Conservation (phyloP, 2,797 vertebrate genomes). For the Melanotaenia parkinsoni region DNA sequence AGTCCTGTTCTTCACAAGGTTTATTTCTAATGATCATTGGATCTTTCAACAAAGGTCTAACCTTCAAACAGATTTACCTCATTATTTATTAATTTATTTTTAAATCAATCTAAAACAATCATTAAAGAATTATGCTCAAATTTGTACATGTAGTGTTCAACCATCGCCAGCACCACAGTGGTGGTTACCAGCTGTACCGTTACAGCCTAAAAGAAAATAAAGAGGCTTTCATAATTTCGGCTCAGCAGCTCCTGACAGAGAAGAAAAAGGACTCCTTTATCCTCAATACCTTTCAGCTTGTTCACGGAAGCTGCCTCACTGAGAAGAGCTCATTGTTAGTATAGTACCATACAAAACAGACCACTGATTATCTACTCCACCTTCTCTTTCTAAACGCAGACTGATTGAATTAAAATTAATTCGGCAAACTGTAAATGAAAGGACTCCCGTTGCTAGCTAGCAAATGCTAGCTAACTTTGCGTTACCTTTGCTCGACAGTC, state of each 20-base stretch:
- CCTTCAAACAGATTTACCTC: not conserved
- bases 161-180: not conserved
- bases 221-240: slow-evolving; percentile 59
- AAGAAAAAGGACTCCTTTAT: slow-evolving; percentile 18
- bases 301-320: slow-evolving; percentile 2
- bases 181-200: slow-evolving; percentile 42
- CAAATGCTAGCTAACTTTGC: slow-evolving; percentile 10
- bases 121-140: not conserved
- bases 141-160: too few relatives aligned
- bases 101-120: too few relatives aligned
- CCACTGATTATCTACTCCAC: not conserved
- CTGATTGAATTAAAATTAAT: not conserved
- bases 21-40: not conserved
- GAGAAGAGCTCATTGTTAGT: not conserved
- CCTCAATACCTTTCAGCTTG: not conserved
- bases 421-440: slow-evolving; percentile 37
- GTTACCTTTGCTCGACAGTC: slow-evolving; percentile 70
- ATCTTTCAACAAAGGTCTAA: not conserved
- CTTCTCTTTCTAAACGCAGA: not conserved
- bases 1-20: not conserved
- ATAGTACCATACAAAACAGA: not conserved
- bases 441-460: slow-evolving; percentile 19
- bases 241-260: slow-evolving; percentile 48
- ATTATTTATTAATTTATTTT: too few relatives aligned
- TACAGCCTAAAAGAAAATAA: slow-evolving; percentile 52